Base-by-base conservation (phyloP, 2,888 invertebrate species). In the Pristionchus fissidentatus region DNA sequence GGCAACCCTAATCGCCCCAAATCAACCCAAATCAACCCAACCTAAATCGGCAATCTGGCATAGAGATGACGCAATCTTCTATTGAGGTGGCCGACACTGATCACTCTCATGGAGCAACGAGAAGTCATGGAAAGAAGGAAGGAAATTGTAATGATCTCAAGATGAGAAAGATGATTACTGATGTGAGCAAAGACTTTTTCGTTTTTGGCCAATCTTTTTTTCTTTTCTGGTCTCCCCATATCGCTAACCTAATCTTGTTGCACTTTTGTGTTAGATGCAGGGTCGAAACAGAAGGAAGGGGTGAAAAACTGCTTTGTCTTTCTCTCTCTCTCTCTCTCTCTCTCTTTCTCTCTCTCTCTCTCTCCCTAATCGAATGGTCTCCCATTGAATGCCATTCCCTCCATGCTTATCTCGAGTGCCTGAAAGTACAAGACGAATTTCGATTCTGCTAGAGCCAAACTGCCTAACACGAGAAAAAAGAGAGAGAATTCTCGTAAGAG, bases 81-180 rank as follows among this genome's bases (percentile, higher is more conserved):
- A n/a, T n/a, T 10, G 5, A 62, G 62, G 62, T 62, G 35, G 62
- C 62, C 2, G 62, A 62, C 19, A 35, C 35, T 19, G 62, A 62
- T 62, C 62, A 62, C 35, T 62, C 62, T 5, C 62, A 62, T 35
- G 32, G 35, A 15, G 32, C 62, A 7, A 19, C n/a, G n/a, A 19
- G 35, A 35, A n/a, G n/a, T n/a, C n/a, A n/a, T n/a, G 62, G 62
- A 35, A 62, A 57, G 60, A 81, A 60, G 19, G 41, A 57, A 15
- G 87, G 86, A 32, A 87, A 87, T 79, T 87, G 87, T 49, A 87
- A 87, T 52, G 87, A 87, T 62, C 84, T 83, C 26, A 87, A 87
- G 52, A 81, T 87, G 85, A 77, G 86, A 46, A 85, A 85, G 55
- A 52, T 86, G 38, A 86, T 87, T 2, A 86, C 84, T 55, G 83